A percentile compares a stretch with the other conserved stretches of the same genome.
Conservation (phyloP, 2,888 invertebrate genomes). For the Lucinisca nassula region DNA sequence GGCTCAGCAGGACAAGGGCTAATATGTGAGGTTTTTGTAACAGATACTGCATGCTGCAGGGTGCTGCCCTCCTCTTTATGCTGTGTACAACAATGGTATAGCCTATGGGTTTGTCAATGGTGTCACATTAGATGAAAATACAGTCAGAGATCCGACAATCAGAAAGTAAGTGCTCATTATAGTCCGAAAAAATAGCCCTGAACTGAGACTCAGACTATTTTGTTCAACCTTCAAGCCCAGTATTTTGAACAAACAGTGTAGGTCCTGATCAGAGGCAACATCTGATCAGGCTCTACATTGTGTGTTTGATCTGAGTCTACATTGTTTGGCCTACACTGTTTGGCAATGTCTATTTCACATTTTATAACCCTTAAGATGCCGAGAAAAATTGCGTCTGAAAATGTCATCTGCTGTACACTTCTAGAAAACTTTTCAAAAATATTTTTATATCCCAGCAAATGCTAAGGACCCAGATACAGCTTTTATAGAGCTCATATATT, state of each 20-base stretch:
- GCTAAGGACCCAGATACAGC: too few relatives aligned
- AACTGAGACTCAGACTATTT: not conserved
- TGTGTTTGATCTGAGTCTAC: not conserved
- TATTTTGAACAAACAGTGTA: too few relatives aligned
- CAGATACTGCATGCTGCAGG: slow-evolving; percentile 89
- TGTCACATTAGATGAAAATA: slow-evolving; percentile 87
- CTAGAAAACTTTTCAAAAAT: too few relatives aligned
- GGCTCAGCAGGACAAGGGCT: too few relatives aligned
- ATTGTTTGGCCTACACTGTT: not conserved
- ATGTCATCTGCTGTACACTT: too few relatives aligned
- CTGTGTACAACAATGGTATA: slow-evolving; percentile 97
- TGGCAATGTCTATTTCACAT: not conserved
- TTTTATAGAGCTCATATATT: too few relatives aligned
- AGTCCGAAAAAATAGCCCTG: not conserved
- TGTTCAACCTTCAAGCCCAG: too few relatives aligned
- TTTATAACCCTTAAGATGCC: too few relatives aligned
- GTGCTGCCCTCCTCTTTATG: slow-evolving; percentile 95
- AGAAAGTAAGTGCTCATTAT: slow-evolving; percentile 71
- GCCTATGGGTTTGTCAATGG: slow-evolving; percentile 95
- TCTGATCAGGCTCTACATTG: not conserved
- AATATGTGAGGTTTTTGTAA: too few relatives aligned
- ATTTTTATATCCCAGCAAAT: too few relatives aligned
- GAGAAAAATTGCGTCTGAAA: too few relatives aligned
- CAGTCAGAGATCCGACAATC: slow-evolving; percentile 83
- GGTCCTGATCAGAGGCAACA: not conserved